Conservation (phyloP, 2,888 invertebrate genomes). For the Oscheius sp. region DNA sequence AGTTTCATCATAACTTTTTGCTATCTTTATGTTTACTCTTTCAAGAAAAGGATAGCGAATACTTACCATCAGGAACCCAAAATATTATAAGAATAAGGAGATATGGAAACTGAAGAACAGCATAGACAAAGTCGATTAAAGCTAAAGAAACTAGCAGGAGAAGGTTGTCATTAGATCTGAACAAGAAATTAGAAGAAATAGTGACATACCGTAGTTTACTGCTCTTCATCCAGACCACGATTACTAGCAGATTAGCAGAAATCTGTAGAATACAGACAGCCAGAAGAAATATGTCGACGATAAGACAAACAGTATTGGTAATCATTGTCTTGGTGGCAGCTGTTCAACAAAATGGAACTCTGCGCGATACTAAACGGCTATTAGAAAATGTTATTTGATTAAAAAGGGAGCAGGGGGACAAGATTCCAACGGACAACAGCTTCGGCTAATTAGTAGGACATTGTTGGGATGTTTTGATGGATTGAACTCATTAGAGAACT, state of each 20-base stretch:
- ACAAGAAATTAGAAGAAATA: not conserved
- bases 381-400: no score
- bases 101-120: slow-evolving; percentile 39
- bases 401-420: no score
- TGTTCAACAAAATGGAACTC: no score
- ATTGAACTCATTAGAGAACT: no score
- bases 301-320: slow-evolving; percentile 23
- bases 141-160: slow-evolving; percentile 41
- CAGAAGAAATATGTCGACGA: slow-evolving; percentile 27
- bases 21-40: no score
- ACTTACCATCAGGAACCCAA: slow-evolving; percentile 36
- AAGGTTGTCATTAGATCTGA: slow-evolving; percentile 36
- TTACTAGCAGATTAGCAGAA: slow-evolving; percentile 37
- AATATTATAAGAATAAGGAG: slow-evolving; percentile 35
- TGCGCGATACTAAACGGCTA: no score
- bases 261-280: slow-evolving; percentile 34
- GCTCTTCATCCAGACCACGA: slow-evolving; percentile 32
- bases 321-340: no score
- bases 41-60: no score
- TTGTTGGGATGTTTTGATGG: no score
- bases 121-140: slow-evolving; percentile 44
- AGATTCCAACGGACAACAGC: no score
- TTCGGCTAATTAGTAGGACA: no score
- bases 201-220: slow-evolving; percentile 11
- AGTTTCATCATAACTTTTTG: no score